Conservation (phyloP, 2,797 vertebrate genomes). For the Poecilia wingei region DNA sequence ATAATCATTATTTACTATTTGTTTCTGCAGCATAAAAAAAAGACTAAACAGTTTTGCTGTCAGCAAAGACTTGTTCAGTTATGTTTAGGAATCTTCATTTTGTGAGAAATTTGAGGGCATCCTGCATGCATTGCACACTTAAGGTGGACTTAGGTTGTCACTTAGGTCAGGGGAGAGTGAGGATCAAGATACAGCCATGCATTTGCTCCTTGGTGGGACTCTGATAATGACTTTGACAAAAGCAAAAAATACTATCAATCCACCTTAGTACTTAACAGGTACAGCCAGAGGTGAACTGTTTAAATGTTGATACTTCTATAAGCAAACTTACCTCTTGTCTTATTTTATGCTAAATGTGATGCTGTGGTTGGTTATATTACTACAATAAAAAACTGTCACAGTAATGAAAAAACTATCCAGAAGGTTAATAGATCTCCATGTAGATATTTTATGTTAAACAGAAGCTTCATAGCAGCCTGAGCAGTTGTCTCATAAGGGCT, state of each 20-base stretch:
- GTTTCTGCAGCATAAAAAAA: not conserved
- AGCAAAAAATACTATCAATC: not conserved
- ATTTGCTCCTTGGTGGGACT: not conserved
- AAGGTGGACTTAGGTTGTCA: not conserved
- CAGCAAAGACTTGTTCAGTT: not conserved
- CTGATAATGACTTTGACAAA: not conserved
- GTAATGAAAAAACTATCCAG: not conserved
- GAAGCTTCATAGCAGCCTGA: not conserved
- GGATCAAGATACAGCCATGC: not conserved
- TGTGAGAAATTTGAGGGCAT: not conserved
- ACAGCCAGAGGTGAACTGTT: not conserved
- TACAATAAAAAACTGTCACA: not conserved
- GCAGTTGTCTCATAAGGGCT: not conserved
- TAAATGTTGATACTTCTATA: not conserved
- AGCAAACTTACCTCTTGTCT: not conserved
- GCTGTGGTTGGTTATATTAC: not conserved
- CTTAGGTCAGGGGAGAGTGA: not conserved
- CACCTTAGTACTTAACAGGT: not conserved
- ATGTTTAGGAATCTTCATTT: not conserved
- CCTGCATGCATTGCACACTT: not conserved
- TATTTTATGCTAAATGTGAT: not conserved
- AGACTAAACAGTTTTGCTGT: conserved; percentile 1
- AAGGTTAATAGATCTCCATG: not conserved
- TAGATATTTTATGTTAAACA: not conserved
- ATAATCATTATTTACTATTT: not conserved